Evolutionary conservation across 2,797 vertebrate genomes (phyloP).

Genomic region (Megaceryle alcyon): DNA sequence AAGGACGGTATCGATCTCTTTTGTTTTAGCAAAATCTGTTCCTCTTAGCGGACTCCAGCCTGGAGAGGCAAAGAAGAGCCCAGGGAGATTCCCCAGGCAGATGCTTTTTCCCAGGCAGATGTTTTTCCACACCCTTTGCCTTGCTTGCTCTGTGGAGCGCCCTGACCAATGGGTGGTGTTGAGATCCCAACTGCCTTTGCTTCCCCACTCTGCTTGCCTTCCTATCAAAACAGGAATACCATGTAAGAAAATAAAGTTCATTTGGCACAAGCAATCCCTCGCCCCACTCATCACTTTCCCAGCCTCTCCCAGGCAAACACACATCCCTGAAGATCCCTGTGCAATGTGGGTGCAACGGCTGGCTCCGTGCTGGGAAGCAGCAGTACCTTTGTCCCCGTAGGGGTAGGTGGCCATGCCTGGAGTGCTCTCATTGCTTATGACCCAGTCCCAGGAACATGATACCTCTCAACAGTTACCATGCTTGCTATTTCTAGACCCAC

Average conservation of each 20-base stretch:
- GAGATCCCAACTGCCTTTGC: neutral
- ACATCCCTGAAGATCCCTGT: neutral
- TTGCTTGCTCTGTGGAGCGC: neutral
- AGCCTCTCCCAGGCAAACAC: neutral
- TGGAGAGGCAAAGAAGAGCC: neutral
- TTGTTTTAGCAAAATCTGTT: neutral
- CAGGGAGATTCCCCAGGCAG: neutral
- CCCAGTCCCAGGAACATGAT: neutral
- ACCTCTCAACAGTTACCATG: neutral
- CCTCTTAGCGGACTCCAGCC: fast-evolving
- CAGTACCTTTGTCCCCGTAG: neutral
- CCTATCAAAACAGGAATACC: neutral
- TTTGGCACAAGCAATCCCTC: neutral
- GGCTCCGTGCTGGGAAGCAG: neutral
- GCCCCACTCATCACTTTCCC: neutral
- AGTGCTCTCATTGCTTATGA: fast-evolving
- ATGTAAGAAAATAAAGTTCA: neutral
- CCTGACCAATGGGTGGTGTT: fast-evolving
- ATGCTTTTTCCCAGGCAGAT: neutral
- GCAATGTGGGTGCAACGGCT: fast-evolving
- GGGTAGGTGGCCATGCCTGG: neutral
- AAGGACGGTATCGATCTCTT: neutral
- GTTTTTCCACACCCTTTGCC: neutral
- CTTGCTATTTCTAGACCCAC: constrained; percentile 24
- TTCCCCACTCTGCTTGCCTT: neutral